A percentile compares a stretch with the other conserved stretches of the same genome.
phyloP scores from a whole-genome alignment of 2,797 vertebrate genomes.

The Rhincodon typus region DNA sequence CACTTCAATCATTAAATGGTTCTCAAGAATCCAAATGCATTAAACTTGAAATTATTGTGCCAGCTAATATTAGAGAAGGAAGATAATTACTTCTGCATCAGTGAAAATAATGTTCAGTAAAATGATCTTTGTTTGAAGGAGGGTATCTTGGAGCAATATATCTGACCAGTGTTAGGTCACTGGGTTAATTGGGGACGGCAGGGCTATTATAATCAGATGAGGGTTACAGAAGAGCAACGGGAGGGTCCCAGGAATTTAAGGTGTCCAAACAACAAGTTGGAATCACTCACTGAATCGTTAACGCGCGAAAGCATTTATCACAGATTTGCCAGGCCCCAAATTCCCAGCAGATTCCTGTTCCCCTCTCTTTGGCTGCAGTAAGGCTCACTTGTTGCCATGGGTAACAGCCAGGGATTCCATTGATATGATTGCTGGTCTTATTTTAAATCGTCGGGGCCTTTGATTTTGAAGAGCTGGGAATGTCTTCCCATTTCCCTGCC shows the following conservation, averaged over 20 bases:
- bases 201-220: not conserved
- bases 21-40: not conserved
- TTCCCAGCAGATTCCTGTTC: not conserved
- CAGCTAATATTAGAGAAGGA: too few species aligned
- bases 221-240: not conserved
- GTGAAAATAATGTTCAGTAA: not conserved
- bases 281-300: not conserved
- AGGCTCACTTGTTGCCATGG: not conserved
- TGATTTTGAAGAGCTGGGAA: not conserved
- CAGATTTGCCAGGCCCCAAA: not conserved
- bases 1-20: not conserved
- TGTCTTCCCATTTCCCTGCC: not conserved
- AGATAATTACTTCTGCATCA: not conserved
- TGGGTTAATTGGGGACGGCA: not conserved
- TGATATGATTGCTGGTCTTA: not conserved
- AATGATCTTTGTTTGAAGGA: not conserved
- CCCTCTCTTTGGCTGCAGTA: not conserved
- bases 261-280: not conserved
- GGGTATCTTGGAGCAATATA: not conserved
- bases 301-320: too few species aligned
- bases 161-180: not conserved
- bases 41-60: not conserved
- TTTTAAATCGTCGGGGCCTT: conserved; percentile 47
- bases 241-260: not conserved
- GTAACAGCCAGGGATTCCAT: not conserved